These are phyloP conservation scores for Rhabdomys pumilio DNA, from an alignment of 2,797 vertebrate species.

Conservation along the genomic window DNA sequence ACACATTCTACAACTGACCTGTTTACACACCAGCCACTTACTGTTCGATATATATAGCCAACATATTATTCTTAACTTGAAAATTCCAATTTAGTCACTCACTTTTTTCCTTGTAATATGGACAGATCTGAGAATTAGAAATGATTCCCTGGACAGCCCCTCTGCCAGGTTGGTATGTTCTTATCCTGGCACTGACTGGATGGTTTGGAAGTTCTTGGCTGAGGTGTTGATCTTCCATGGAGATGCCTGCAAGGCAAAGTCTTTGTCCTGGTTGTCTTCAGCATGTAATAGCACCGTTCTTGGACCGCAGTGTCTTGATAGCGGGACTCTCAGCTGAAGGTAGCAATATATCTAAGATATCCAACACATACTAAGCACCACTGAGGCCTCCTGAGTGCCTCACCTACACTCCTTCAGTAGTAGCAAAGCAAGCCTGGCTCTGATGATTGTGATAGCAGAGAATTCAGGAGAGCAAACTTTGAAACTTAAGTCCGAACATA, in stretches of 20 bases:
- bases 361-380: background rate
- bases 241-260: background rate
- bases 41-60: background rate
- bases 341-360: background rate
- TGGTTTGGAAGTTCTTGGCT: background rate
- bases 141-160: background rate
- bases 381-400: background rate
- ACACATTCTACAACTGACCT: background rate
- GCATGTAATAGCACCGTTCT: background rate
- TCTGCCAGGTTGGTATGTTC: background rate
- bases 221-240: background rate
- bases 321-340: background rate
- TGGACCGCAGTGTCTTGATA: background rate
- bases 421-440: background rate
- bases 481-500: background rate
- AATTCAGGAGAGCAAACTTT: background rate
- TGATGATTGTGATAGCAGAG: background rate
- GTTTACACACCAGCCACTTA: background rate
- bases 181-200: too few relatives aligned
- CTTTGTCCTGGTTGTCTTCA: background rate
- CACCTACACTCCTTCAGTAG: too few relatives aligned
- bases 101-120: background rate
- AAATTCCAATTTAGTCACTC: background rate
- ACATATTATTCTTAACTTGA: background rate
- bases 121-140: background rate